A percentile compares a stretch with the other conserved stretches of the same genome.
Conservation (phyloP, 2,113 vertebrate species). For the Brienomyrus longianalis region DNA sequence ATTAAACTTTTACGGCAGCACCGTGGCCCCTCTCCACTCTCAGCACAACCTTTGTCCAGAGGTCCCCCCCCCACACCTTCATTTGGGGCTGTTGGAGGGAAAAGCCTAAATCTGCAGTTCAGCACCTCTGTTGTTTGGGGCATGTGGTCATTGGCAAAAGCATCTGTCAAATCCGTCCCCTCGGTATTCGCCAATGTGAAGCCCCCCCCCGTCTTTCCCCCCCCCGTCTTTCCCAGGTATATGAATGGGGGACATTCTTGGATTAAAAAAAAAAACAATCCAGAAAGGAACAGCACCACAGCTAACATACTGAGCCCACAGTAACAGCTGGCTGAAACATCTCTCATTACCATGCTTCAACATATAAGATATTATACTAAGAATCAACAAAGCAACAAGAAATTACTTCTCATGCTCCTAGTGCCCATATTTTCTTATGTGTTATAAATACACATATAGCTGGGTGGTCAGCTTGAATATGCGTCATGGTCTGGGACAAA, state of each 20-base stretch:
- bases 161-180: constrained; percentile 66
- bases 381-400: neutral
- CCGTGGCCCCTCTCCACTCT: constrained; percentile 60
- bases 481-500: neutral
- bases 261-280: constrained; percentile 30
- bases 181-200: constrained; percentile 42
- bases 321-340: neutral
- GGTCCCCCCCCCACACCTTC: constrained; percentile 66
- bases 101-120: constrained; percentile 58
- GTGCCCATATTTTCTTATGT: neutral
- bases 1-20: constrained; percentile 82
- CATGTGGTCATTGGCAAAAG: constrained; percentile 64
- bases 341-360: neutral
- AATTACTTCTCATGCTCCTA: neutral
- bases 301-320: neutral
- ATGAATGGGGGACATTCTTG: constrained; percentile 30
- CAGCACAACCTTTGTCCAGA: constrained; percentile 78
- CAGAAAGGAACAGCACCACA: constrained; percentile 9
- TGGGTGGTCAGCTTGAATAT: neutral
- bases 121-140: constrained; percentile 66
- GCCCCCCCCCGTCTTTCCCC: neutral
- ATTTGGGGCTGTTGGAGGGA: constrained; percentile 59
- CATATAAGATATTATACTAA: neutral
- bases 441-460: neutral
- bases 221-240: constrained; percentile 24